phyloP scores from a whole-genome alignment of 1,140 invertebrate genomes.

The Samia ricini region DNA sequence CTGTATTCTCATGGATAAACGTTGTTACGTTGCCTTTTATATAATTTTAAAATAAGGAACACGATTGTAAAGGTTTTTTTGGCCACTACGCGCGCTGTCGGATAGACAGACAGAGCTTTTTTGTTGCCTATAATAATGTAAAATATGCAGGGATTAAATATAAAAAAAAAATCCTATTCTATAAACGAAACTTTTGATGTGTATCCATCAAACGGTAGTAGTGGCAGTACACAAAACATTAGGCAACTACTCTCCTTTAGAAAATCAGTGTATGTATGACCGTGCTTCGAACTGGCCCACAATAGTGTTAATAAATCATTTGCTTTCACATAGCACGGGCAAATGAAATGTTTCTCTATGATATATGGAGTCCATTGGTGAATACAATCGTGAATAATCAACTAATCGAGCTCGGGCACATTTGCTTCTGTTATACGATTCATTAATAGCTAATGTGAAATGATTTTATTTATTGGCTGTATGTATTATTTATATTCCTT shows the following conservation, averaged over 20 bases:
- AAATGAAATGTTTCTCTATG: background rate
- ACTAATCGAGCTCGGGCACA: background rate
- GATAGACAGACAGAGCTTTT: too few species aligned
- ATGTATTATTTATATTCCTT: background rate
- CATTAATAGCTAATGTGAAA: background rate
- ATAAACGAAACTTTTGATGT: background rate
- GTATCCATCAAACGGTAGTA: background rate
- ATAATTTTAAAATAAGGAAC: too few species aligned
- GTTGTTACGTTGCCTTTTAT: too few species aligned
- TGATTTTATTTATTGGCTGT: background rate
- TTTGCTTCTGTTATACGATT: background rate
- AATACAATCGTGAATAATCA: conserved; percentile 1
- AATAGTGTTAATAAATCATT: conserved; percentile 7
- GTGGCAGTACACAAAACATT: background rate
- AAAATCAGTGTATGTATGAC: background rate
- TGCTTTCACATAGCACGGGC: background rate
- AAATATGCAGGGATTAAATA: too few species aligned
- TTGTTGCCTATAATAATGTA: too few species aligned
- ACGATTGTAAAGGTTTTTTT: too few species aligned
- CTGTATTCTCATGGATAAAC: too few species aligned
- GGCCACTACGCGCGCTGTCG: too few species aligned
- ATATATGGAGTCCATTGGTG: background rate
- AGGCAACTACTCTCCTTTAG: background rate
- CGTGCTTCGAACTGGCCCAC: background rate
- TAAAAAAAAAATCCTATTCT: too few species aligned